Evolutionary conservation across 2,113 vertebrate species (phyloP).

Genomic region (Egretta garzetta): DNA sequence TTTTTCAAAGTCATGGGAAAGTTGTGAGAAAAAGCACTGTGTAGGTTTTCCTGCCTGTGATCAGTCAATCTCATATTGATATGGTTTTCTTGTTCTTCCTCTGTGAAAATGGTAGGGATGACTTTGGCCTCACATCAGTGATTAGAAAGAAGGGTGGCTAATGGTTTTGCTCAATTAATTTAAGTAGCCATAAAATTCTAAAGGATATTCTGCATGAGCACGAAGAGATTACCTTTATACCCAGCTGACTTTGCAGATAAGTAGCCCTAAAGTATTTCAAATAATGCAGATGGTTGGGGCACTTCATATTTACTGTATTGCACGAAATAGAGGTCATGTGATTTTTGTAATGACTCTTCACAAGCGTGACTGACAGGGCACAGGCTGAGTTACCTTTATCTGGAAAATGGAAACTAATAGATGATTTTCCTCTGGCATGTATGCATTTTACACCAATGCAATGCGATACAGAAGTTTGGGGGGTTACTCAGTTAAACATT

Average conservation of each 20-base stretch:
- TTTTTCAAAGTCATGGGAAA: not conserved
- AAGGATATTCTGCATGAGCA: not conserved
- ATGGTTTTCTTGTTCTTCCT: not conserved
- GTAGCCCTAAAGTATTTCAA: not conserved
- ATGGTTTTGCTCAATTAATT: not conserved
- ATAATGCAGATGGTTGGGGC: not conserved
- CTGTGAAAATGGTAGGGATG: not conserved
- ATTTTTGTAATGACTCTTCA: not conserved
- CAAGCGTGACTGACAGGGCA: not conserved
- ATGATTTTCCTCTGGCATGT: not conserved
- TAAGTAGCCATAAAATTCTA: not conserved
- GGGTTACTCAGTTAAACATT: not conserved
- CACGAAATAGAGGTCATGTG: not conserved
- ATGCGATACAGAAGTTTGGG: not conserved
- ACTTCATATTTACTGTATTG: not conserved
- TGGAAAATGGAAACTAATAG: not conserved
- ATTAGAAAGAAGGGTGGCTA: not conserved
- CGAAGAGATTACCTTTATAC: not conserved
- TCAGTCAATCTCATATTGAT: not conserved
- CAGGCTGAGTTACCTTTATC: not conserved
- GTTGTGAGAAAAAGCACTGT: not conserved
- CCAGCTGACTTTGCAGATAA: not conserved
- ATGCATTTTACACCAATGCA: not conserved
- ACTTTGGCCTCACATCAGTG: not conserved
- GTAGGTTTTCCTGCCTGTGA: not conserved